A percentile compares a stretch with the other conserved stretches of the same genome.
phyloP scores from a whole-genome alignment of 2,113 vertebrate species.

The Psophia crepitans region DNA sequence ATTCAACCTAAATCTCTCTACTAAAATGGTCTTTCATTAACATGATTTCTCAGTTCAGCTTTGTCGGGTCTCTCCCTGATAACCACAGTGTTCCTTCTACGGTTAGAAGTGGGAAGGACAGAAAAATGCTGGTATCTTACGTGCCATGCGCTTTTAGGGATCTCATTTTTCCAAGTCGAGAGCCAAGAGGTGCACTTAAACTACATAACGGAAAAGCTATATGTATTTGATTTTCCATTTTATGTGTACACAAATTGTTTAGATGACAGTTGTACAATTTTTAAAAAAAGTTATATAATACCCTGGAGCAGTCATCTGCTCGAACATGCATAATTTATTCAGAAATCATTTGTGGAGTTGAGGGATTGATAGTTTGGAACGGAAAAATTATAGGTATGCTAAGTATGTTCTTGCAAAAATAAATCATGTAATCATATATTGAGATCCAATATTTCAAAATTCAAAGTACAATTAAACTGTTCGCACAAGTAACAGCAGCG shows the following conservation, averaged over 20 bases:
- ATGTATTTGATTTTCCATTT: background rate
- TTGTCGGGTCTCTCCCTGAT: background rate
- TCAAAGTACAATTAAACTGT: constrained; percentile 26
- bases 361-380: constrained; percentile 35
- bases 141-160: background rate
- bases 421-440: background rate
- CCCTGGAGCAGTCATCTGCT: constrained; percentile 24
- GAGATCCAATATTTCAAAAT: constrained; percentile 24
- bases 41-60: background rate
- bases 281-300: background rate
- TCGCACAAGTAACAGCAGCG: background rate
- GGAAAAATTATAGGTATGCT: constrained; percentile 24
- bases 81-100: background rate
- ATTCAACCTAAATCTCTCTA: background rate
- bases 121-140: background rate
- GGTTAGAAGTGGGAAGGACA: background rate
- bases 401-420: constrained; percentile 8
- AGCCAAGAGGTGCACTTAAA: background rate
- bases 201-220: background rate
- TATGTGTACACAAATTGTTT: background rate
- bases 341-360: background rate
- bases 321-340: background rate
- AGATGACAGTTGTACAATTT: background rate
- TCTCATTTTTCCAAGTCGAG: background rate
- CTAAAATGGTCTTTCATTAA: background rate